A percentile compares a stretch with the other conserved stretches of the same genome.
Evolutionary conservation across 2,113 vertebrate species (phyloP).

Genomic region (Antigone vipio): DNA sequence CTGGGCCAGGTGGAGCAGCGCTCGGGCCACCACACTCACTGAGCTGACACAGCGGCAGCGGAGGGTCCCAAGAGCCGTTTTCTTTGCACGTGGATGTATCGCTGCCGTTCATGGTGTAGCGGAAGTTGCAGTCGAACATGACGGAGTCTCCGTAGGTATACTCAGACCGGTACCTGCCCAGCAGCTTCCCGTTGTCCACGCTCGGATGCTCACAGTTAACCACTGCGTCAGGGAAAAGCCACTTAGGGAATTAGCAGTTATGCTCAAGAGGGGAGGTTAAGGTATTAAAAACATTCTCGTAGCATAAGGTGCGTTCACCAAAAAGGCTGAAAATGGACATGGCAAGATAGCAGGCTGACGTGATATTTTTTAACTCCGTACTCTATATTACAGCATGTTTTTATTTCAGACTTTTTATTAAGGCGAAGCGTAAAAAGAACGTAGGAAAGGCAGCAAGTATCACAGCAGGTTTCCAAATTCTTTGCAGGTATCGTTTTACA

Average conservation of each 20-base stretch:
- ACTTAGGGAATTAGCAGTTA: not conserved
- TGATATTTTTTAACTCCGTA: rapidly evolving
- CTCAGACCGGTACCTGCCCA: rapidly evolving
- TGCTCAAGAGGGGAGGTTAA: not conserved
- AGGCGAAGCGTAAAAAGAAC: not conserved
- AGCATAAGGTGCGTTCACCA: rapidly evolving
- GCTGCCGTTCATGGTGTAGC: not conserved
- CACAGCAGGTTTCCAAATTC: not conserved
- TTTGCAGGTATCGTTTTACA: rapidly evolving
- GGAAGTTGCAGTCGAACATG: not conserved
- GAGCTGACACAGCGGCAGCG: not conserved
- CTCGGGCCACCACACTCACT: not conserved
- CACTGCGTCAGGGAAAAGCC: not conserved
- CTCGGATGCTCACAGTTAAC: not conserved
- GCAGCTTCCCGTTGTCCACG: not conserved
- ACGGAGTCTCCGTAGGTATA: not conserved
- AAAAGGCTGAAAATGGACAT: rapidly evolving
- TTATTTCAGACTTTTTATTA: not conserved
- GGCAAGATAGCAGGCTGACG: rapidly evolving
- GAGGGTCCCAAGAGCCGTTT: not conserved
- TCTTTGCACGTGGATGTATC: rapidly evolving
- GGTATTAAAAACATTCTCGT: rapidly evolving
- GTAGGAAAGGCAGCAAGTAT: not conserved
- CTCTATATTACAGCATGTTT: rapidly evolving
- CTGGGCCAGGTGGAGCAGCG: not conserved